phyloP scores from a whole-genome alignment of 2,113 vertebrate species.

The Smithornis capensis region DNA sequence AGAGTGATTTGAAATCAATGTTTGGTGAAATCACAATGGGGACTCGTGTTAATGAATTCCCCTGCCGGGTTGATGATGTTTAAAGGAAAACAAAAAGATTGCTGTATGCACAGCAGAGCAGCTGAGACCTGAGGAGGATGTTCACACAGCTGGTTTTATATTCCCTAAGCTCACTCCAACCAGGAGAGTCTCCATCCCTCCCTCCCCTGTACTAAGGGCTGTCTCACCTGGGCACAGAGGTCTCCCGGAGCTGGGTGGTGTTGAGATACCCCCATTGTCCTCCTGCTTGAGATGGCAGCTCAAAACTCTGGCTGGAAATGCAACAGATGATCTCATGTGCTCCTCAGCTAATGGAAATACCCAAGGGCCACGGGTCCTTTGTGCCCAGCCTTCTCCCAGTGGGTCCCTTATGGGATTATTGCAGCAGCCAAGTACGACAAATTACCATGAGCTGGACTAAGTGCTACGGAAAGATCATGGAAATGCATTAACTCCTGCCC shows the following conservation, averaged over 20 bases:
- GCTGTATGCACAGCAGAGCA: background rate
- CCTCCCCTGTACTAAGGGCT: background rate
- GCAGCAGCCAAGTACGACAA: background rate
- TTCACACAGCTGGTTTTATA: background rate
- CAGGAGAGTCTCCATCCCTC: background rate
- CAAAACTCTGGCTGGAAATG: background rate
- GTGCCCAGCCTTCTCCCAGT: background rate
- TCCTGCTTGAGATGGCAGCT: background rate
- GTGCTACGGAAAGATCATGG: background rate
- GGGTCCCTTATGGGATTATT: background rate
- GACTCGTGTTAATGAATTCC: background rate
- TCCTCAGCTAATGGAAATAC: background rate
- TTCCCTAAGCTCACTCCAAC: background rate
- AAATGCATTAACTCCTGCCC: constrained; percentile 11
- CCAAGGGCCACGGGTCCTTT: background rate
- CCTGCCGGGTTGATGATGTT: background rate
- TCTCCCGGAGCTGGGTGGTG: background rate
- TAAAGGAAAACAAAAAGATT: background rate
- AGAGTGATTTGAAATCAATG: background rate
- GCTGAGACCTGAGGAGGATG: background rate
- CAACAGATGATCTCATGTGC: background rate
- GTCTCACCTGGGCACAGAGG: fast-evolving
- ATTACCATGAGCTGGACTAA: background rate
- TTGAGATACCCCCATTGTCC: background rate
- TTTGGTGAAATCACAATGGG: background rate